Conservation (phyloP, 2,888 invertebrate genomes). For the Ferdinandea cuprea region DNA sequence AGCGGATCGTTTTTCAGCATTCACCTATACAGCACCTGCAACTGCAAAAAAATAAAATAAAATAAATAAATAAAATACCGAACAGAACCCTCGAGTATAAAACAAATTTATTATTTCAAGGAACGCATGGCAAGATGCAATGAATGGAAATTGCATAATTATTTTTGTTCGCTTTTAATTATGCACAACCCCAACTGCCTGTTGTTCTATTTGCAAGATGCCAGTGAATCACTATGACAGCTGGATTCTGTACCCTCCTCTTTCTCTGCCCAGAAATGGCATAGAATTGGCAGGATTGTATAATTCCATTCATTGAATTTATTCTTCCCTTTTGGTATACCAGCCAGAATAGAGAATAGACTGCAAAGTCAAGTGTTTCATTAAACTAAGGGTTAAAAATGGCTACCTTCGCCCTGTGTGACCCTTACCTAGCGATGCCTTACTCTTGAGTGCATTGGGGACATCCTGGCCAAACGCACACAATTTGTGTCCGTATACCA, state of each 20-base stretch:
- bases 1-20: conserved; percentile 1
- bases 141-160: conserved; percentile 60
- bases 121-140: conserved; percentile 10
- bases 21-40: not conserved
- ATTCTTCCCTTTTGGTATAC: conserved; percentile 32
- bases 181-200: conserved; percentile 34
- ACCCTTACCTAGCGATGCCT: conserved; percentile 27
- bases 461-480: conserved; percentile 37
- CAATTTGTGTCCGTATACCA: conserved; percentile 31
- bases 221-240: conserved; percentile 53
- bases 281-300: too few relatives aligned
- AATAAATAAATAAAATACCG: too few relatives aligned
- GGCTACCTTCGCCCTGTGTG: conserved; percentile 48
- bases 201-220: conserved; percentile 35
- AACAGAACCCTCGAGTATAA: not conserved
- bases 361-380: conserved; percentile 64
- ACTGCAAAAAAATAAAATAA: not conserved
- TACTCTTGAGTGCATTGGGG: conserved; percentile 27
- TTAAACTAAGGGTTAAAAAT: conserved; percentile 68
- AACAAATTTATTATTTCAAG: conserved; percentile 16
- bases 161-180: conserved; percentile 62
- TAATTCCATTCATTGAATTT: conserved; percentile 43
- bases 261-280: not conserved
- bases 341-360: conserved; percentile 43
- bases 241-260: conserved; percentile 11